These are phyloP conservation scores for Enteromius paludinosus DNA, from an alignment of 2,797 vertebrate genomes.

Conservation along the genomic window DNA sequence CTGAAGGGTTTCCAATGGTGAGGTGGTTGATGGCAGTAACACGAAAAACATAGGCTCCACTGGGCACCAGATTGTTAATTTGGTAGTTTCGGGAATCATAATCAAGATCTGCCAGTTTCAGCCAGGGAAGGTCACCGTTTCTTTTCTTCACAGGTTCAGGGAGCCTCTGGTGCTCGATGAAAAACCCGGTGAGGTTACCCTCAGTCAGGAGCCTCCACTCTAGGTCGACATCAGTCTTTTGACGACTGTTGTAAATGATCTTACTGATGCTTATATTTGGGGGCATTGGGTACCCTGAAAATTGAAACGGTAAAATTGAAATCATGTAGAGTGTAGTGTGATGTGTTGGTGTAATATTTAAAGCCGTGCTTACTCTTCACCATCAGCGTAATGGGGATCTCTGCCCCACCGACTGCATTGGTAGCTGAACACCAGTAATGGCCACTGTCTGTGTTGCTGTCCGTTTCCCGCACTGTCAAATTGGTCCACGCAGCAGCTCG, in stretches of 20 bases:
- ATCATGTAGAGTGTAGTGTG: background rate
- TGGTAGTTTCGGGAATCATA: constrained; percentile 77
- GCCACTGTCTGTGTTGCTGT: constrained; percentile 82
- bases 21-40: constrained; percentile 87
- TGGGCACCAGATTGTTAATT: constrained; percentile 81
- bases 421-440: constrained; percentile 83
- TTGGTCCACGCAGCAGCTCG: constrained; percentile 78
- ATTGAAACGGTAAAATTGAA: background rate
- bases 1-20: constrained; percentile 86
- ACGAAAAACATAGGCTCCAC: constrained; percentile 82
- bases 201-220: constrained; percentile 79
- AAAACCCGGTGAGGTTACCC: constrained; percentile 84
- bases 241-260: constrained; percentile 79
- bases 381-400: constrained; percentile 78
- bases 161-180: constrained; percentile 79
- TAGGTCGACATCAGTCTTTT: constrained; percentile 84
- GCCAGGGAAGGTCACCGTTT: constrained; percentile 73
- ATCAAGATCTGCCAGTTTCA: constrained; percentile 77
- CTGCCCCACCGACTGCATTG: constrained; percentile 86
- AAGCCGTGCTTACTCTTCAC: constrained; percentile 82
- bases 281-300: constrained; percentile 84
- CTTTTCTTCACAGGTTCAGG: constrained; percentile 52
- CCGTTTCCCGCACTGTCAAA: constrained; percentile 80
- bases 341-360: background rate
- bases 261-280: constrained; percentile 87